These are phyloP conservation scores for Meiosimyza decipiens DNA, from an alignment of 2,888 invertebrate genomes.

Conservation along the genomic window DNA sequence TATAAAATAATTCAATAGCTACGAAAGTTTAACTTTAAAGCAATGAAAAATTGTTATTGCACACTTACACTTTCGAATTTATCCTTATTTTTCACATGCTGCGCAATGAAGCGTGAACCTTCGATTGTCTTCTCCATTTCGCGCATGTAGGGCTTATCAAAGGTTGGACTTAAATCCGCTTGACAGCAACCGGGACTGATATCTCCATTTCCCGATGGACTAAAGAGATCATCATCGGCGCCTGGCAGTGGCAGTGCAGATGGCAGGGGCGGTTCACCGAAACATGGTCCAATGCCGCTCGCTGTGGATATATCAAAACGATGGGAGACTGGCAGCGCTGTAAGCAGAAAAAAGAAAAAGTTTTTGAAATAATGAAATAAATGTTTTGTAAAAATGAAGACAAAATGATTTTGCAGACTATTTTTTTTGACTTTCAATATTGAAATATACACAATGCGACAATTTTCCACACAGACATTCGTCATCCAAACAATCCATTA, in stretches of 20 bases:
- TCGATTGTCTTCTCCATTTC: constrained; percentile 93
- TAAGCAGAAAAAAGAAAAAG: constrained; percentile 28
- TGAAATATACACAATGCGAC: too few relatives aligned
- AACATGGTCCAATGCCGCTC: constrained; percentile 72
- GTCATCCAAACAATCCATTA: too few relatives aligned
- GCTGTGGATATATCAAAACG: constrained; percentile 76
- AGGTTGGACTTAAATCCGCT: constrained; percentile 79
- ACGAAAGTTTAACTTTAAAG: too few relatives aligned
- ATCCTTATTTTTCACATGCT: constrained; percentile 94
- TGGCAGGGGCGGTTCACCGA: constrained; percentile 76
- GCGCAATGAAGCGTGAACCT: constrained; percentile 93
- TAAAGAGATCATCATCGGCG: constrained; percentile 86
- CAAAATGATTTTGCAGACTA: too few relatives aligned
- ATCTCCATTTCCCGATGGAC: constrained; percentile 73
- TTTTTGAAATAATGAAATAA: neutral
- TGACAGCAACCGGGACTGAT: constrained; percentile 70
- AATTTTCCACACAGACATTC: too few relatives aligned
- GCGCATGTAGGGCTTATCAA: constrained; percentile 83
- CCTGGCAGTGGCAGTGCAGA: constrained; percentile 76
- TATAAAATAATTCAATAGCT: too few relatives aligned
- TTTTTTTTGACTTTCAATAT: too few relatives aligned
- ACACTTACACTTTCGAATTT: constrained; percentile 91
- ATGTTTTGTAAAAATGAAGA: neutral
- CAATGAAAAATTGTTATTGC: too few relatives aligned
- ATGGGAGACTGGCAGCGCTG: constrained; percentile 69